These are phyloP conservation scores for Centruroides sculpturatus DNA, from an alignment of 1,140 invertebrate genomes.

Conservation along the genomic window DNA sequence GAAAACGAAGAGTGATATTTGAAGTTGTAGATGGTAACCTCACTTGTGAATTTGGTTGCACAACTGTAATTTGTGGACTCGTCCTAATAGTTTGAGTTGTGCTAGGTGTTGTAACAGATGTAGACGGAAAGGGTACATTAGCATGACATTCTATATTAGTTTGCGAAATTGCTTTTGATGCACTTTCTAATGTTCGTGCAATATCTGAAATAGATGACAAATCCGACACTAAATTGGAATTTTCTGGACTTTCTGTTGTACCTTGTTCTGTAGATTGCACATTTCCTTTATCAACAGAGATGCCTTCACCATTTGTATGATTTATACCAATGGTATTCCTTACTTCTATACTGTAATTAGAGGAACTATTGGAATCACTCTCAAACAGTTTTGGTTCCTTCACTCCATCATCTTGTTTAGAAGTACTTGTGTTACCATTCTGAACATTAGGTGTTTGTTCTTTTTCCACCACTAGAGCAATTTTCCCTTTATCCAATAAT, in stretches of 20 bases:
- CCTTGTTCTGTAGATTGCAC: no score
- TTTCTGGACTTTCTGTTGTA: conserved; percentile 6
- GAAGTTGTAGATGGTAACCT: conserved; percentile 7
- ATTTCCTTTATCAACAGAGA: no score
- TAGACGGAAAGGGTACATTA: conserved; percentile 7
- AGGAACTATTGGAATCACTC: no score
- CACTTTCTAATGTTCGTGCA: conserved; percentile 12
- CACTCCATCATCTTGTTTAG: no score
- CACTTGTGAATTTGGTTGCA: conserved; percentile 6
- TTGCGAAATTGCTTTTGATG: conserved; percentile 12
- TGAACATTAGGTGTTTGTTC: background rate
- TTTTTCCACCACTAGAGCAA: conserved; percentile 3
- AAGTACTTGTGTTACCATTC: conserved; percentile 2
- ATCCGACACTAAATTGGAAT: conserved; percentile 13
- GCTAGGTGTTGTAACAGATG: conserved; percentile 12
- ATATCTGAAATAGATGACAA: conserved; percentile 13
- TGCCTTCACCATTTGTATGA: no score
- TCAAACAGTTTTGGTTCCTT: no score
- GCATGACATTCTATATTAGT: conserved; percentile 14
- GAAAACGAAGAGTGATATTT: conserved; percentile 12
- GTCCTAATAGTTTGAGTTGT: conserved; percentile 11
- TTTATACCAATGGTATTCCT: no score
- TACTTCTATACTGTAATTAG: no score
- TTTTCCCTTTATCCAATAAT: conserved; percentile 20
- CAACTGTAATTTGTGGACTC: conserved; percentile 12